A percentile compares a stretch with the other conserved stretches of the same genome.
These are phyloP conservation scores for Pristionchus entomophagus DNA, from an alignment of 2,888 invertebrate genomes.

Conservation along the genomic window DNA sequence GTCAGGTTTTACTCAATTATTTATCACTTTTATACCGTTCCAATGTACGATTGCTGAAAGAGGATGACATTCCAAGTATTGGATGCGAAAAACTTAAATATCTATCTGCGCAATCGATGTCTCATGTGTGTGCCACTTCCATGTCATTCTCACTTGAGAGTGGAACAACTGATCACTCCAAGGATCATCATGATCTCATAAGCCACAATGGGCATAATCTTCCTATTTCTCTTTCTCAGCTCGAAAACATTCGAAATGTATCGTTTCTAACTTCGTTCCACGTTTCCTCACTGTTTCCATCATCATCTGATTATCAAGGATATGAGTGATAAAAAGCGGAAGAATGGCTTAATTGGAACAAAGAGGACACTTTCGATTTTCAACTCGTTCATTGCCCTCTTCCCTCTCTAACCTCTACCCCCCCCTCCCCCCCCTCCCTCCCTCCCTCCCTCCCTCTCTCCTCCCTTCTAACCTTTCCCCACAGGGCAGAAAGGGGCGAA, in stretches of 20 bases:
- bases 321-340: slow-evolving; percentile 33
- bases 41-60: too few species aligned
- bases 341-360: slow-evolving; percentile 4
- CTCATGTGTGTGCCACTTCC: too few species aligned
- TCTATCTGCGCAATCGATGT: too few species aligned
- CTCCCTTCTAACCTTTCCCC: slow-evolving; percentile 19
- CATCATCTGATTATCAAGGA: slow-evolving; percentile 36
- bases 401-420: slow-evolving; percentile 6
- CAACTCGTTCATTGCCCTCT: slow-evolving; percentile 21
- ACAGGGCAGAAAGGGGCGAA: slow-evolving; percentile 2
- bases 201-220: neutral
- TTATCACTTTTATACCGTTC: too few species aligned
- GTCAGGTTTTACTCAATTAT: too few species aligned
- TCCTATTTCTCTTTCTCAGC: too few species aligned
- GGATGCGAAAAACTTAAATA: too few species aligned
- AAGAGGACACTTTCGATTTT: slow-evolving; percentile 28
- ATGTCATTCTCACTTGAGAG: neutral
- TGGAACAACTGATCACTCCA: neutral
- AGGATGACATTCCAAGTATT: too few species aligned
- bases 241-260: neutral
- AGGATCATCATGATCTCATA: neutral
- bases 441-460: slow-evolving; percentile 13
- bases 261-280: neutral
- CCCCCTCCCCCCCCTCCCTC: slow-evolving; percentile 10
- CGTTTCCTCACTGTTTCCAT: neutral